Evolutionary conservation across 92 coral and sea anemone species (phyloP).

Genomic region (Actinernus sp.): DNA sequence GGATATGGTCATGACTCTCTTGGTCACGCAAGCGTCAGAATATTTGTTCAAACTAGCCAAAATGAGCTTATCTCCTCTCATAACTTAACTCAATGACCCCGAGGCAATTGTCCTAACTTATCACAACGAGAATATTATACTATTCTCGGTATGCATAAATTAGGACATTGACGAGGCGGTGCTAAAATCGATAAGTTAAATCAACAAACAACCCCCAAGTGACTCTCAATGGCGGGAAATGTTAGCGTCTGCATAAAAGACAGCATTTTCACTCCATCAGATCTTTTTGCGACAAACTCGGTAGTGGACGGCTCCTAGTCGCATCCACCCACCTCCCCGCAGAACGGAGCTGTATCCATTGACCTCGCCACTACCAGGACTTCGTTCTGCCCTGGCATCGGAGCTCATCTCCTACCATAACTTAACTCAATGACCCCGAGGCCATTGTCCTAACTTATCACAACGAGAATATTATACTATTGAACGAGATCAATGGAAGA

Average conservation of each 20-base stretch:
- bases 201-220: too few relatives aligned
- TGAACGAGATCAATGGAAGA: too few relatives aligned
- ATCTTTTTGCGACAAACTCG: neutral
- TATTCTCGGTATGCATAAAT: slow-evolving; percentile 10
- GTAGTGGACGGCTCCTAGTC: neutral
- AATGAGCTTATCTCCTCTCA: neutral
- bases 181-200: neutral
- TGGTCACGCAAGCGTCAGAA: neutral
- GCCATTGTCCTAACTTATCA: slow-evolving; percentile 1
- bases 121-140: slow-evolving; percentile 3
- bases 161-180: neutral
- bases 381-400: slow-evolving; percentile 1
- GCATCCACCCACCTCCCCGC: slow-evolving; percentile 7
- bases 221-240: too few relatives aligned
- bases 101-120: neutral
- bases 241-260: too few relatives aligned
- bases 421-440: neutral
- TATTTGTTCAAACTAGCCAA: neutral
- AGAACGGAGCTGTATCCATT: neutral
- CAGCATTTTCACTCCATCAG: too few relatives aligned
- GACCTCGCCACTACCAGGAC: neutral
- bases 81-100: neutral
- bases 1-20: neutral
- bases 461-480: slow-evolving; percentile 2
- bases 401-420: slow-evolving; percentile 1